phyloP scores from a whole-genome alignment of 2,888 invertebrate genomes.

The Spicauda simplicius region DNA sequence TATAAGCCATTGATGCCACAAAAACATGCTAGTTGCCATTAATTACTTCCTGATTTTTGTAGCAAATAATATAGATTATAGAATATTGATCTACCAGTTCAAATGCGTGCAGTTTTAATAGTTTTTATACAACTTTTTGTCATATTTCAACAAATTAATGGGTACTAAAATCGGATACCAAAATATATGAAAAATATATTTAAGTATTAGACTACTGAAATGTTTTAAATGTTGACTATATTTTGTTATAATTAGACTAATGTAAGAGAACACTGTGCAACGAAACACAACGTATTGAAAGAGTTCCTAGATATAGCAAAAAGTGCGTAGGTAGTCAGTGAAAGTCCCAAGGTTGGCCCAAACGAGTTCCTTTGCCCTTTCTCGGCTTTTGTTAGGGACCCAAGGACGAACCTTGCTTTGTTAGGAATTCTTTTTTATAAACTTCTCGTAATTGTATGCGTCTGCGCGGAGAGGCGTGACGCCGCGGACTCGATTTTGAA shows the following conservation, averaged over 20 bases:
- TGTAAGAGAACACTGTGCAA: neutral
- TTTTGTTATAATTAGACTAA: no score
- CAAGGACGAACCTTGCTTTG: slow-evolving; percentile 81
- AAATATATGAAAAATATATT: no score
- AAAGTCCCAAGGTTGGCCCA: slow-evolving; percentile 79
- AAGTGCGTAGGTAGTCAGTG: slow-evolving; percentile 77
- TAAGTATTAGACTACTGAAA: no score
- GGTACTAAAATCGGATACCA: no score
- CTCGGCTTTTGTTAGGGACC: slow-evolving; percentile 80
- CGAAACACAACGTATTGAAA: neutral
- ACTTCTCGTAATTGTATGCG: slow-evolving; percentile 77
- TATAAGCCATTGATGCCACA: slow-evolving; percentile 48
- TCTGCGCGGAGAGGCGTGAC: slow-evolving; percentile 75
- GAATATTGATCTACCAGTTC: no score
- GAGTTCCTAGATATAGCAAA: slow-evolving; percentile 52
- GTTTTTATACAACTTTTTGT: no score
- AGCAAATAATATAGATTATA: neutral
- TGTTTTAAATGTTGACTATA: no score
- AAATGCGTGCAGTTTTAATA: no score
- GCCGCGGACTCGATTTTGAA: slow-evolving; percentile 61
- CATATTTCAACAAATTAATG: no score
- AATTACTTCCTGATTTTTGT: slow-evolving; percentile 14
- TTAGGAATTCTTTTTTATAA: slow-evolving; percentile 74
- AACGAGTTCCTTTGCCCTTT: slow-evolving; percentile 84
- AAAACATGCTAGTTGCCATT: slow-evolving; percentile 12